These are phyloP conservation scores for Pitangus sulphuratus DNA, from an alignment of 2,797 vertebrate genomes.

Conservation along the genomic window DNA sequence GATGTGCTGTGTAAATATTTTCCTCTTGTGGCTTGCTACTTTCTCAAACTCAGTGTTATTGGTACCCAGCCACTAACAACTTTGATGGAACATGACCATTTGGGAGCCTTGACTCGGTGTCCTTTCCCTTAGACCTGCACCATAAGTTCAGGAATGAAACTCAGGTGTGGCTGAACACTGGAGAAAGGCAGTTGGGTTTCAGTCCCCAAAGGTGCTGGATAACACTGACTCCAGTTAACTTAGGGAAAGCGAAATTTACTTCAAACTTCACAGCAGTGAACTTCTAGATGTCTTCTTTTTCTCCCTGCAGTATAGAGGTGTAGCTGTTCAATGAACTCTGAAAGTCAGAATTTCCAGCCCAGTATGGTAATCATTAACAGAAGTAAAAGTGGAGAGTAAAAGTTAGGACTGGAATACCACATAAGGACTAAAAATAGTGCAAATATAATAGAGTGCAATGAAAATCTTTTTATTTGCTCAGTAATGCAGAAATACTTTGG, in stretches of 20 bases:
- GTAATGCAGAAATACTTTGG: not conserved
- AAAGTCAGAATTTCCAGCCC: not conserved
- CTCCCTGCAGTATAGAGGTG: not conserved
- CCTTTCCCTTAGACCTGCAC: not conserved
- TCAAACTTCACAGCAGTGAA: not conserved
- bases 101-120: not conserved
- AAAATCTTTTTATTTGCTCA: not conserved
- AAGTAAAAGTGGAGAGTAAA: not conserved
- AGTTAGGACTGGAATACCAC: not conserved
- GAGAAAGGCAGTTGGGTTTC: not conserved
- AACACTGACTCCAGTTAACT: not conserved
- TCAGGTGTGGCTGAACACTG: not conserved
- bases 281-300: not conserved
- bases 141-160: not conserved
- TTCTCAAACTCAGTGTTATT: not conserved
- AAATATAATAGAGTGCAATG: not conserved
- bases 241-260: not conserved
- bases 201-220: not conserved
- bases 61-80: not conserved
- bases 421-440: not conserved
- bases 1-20: not conserved
- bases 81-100: accelerated
- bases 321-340: not conserved
- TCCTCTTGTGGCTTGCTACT: not conserved
- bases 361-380: not conserved